Evolutionary conservation across 2,888 invertebrate species (phyloP).

Genomic region (Cryptus armator): DNA sequence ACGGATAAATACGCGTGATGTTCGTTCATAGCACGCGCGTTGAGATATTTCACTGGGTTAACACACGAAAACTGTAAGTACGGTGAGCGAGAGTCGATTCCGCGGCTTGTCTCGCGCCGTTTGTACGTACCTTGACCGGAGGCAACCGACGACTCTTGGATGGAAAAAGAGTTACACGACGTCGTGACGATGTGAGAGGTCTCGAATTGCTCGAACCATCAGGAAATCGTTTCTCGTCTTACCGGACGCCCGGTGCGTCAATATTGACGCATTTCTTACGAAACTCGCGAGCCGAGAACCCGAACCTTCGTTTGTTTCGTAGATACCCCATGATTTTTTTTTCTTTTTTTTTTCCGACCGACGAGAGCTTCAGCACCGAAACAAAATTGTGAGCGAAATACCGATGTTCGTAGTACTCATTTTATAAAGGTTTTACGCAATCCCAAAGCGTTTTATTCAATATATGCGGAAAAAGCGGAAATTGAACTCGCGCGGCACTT

Average conservation of each 20-base stretch:
- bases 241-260: constrained; percentile 79
- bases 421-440: constrained; percentile 32
- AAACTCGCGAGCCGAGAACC: constrained; percentile 66
- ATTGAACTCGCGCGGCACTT: constrained; percentile 28
- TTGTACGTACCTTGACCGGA: constrained; percentile 51
- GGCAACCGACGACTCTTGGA: constrained; percentile 57
- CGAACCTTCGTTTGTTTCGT: constrained; percentile 8
- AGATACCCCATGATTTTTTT: constrained; percentile 13
- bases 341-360: constrained; percentile 23
- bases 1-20: background rate
- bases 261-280: constrained; percentile 81
- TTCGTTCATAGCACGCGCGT: background rate
- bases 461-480: constrained; percentile 26
- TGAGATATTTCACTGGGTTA: constrained; percentile 11
- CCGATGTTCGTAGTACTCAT: background rate
- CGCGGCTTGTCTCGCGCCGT: background rate
- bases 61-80: background rate
- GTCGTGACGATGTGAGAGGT: constrained; percentile 34
- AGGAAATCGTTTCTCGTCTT: constrained; percentile 80
- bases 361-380: background rate
- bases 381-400: background rate
- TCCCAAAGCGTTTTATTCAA: background rate
- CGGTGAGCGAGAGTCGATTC: background rate
- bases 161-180: constrained; percentile 35
- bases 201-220: constrained; percentile 67